Percentiles rank a stretch among this genome's conserved stretches.
These are phyloP conservation scores for Stylophora pistillata DNA, from an alignment of 64 coral and sea anemone species.

Conservation along the genomic window DNA sequence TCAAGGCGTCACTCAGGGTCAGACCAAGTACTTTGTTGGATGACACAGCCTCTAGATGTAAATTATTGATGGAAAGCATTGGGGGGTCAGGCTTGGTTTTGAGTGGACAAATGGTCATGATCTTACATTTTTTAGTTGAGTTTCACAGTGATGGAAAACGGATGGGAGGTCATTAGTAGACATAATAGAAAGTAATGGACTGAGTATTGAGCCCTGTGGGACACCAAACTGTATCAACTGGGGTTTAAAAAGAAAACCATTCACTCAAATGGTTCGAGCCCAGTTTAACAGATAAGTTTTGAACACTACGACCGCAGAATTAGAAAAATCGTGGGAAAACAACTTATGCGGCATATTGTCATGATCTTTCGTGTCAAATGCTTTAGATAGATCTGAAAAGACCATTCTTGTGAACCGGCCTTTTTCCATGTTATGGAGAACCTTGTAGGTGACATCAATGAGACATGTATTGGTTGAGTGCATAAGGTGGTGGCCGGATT, in stretches of 20 bases:
- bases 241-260: conserved; percentile 35
- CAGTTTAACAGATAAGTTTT: conserved; percentile 23
- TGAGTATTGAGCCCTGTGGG: conserved; percentile 25
- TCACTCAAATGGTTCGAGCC: conserved; percentile 26
- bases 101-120: too few species aligned
- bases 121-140: too few species aligned
- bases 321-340: neutral
- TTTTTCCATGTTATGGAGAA: conserved; percentile 55
- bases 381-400: conserved; percentile 42
- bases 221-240: conserved; percentile 29
- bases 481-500: too few species aligned
- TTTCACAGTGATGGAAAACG: neutral
- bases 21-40: too few species aligned
- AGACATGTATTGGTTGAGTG: conserved; percentile 65
- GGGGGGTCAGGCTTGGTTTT: too few species aligned
- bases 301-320: conserved; percentile 3
- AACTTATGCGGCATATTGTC: conserved; percentile 31
- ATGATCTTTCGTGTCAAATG: conserved; percentile 47
- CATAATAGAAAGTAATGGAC: conserved; percentile 25
- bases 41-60: too few species aligned
- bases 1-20: too few species aligned
- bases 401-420: conserved; percentile 38
- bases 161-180: conserved; percentile 55
- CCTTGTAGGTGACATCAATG: conserved; percentile 56
- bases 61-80: too few species aligned